Evolutionary conservation across 2,797 vertebrate species (phyloP), one percentile per base, ranked within the genome.

Genomic region (Arctocebus calabarensis): DNA sequence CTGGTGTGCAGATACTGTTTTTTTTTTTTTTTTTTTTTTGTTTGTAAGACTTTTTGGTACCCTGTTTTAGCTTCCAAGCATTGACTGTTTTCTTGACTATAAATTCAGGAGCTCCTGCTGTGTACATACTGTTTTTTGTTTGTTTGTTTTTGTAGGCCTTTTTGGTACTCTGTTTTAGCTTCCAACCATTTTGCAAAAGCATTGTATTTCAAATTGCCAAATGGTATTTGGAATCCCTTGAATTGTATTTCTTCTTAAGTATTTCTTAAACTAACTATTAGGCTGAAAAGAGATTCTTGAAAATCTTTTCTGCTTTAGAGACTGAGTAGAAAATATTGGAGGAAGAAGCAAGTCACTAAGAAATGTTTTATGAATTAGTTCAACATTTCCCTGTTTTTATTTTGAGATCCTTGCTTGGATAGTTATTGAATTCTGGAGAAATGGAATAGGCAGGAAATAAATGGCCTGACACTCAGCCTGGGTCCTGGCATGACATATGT

Each of bases 301-400:
- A 92, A 34, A 84, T 45, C 23, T 83, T 94, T 92, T 13, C 73
- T 94, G 37, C 73, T 91, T 93, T 59, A 82, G 0, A 68, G 78
- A 96, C 29, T 88, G 70, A 96, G 55, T 22, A 94, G 86, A 82
- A 94, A 90, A 79, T 84, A 61, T 83, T 68, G 27, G 77, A 90
- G n/a, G 62, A 92, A 92, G 90, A 88, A 92, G 57, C 66, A 40
- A 94, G 62, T 92, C 68, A 91, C 59, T 88, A 83, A 77, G 87
- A 88, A 88, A 81, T 88, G 19, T 62, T 84, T 92, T 29, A 71
- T 43, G 57, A 94, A 52, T 92, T 23, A 88, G 59, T 59, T 93
- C 17, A 40, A 16, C 85, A 66, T 87, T 92, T 90, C 40, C 57
- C 90, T 79, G 40, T 86, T 97, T 88, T 89, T 70, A 84, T 74